Evolutionary conservation across 2,797 vertebrate species (phyloP).

Genomic region (Tragelaphus eurycerus): DNA sequence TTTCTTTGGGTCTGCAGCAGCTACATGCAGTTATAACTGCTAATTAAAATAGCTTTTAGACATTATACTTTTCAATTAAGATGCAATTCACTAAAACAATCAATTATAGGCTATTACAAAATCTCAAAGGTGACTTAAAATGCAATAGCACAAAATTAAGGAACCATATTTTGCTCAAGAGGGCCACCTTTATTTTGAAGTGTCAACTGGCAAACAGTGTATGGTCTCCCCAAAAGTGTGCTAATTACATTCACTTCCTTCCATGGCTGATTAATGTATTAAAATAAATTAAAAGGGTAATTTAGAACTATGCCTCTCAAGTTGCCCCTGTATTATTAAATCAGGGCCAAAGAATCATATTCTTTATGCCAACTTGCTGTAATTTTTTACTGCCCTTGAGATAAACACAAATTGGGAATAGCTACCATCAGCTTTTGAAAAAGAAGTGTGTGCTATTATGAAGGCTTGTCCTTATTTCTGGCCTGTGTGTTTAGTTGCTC

Average conservation of each 20-base stretch:
- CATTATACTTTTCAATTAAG: conserved; percentile 77
- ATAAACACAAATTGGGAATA: background rate
- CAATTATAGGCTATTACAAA: conserved; percentile 70
- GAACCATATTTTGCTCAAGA: conserved; percentile 69
- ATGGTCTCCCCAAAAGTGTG: conserved; percentile 41
- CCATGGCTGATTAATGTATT: conserved; percentile 38
- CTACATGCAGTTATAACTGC: conserved; percentile 31
- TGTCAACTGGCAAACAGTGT: conserved; percentile 56
- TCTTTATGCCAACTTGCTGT: background rate
- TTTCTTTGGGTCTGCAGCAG: conserved; percentile 51
- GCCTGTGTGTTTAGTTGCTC: background rate
- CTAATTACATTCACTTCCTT: conserved; percentile 38
- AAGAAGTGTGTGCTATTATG: background rate
- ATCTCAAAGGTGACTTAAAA: conserved; percentile 76
- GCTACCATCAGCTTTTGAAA: background rate
- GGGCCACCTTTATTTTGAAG: conserved; percentile 60
- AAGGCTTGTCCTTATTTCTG: background rate
- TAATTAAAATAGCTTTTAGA: conserved; percentile 76
- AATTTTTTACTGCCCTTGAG: conserved; percentile 17
- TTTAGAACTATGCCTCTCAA: conserved; percentile 22
- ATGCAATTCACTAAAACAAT: conserved; percentile 70
- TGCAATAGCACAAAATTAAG: conserved; percentile 65
- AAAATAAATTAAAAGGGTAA: conserved; percentile 42
- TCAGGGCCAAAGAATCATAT: background rate
- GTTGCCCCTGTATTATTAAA: conserved; percentile 44